Evolutionary conservation across 2,888 invertebrate species (phyloP).

Genomic region (Syrista parreyssii): DNA sequence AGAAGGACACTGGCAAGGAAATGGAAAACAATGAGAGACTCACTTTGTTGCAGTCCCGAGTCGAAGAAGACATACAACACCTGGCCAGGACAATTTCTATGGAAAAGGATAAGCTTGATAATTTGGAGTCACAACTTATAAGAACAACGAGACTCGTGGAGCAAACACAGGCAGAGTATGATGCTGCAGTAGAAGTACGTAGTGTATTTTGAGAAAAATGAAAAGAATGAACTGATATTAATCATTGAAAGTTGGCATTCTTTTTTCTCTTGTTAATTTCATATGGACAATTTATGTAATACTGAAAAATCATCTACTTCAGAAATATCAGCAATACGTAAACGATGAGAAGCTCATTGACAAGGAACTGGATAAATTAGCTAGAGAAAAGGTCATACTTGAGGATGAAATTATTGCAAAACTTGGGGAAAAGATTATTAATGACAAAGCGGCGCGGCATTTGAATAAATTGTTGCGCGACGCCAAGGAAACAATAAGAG

Average conservation of each 20-base stretch:
- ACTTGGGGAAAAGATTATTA: slow-evolving; percentile 76
- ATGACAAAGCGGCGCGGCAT: slow-evolving; percentile 74
- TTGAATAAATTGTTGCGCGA: slow-evolving; percentile 68
- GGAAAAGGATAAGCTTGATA: slow-evolving; percentile 69
- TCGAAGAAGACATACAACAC: slow-evolving; percentile 70
- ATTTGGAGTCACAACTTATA: slow-evolving; percentile 69
- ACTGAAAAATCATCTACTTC: slow-evolving; percentile 17
- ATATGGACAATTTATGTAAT: not conserved
- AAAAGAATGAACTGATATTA: not conserved
- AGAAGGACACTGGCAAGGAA: slow-evolving; percentile 75
- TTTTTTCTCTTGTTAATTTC: not conserved
- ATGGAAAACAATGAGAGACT: slow-evolving; percentile 76
- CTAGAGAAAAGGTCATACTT: slow-evolving; percentile 69
- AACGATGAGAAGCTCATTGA: slow-evolving; percentile 65
- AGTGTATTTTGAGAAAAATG: slow-evolving; percentile 37
- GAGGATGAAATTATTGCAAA: slow-evolving; percentile 75
- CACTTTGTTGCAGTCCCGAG: slow-evolving; percentile 71
- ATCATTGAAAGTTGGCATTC: slow-evolving; percentile 1
- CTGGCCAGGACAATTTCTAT: slow-evolving; percentile 61
- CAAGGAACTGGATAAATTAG: slow-evolving; percentile 69
- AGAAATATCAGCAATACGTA: slow-evolving; percentile 69
- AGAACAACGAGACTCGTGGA: slow-evolving; percentile 72
- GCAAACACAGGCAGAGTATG: slow-evolving; percentile 73
- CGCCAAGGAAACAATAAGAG: slow-evolving; percentile 65
- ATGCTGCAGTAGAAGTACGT: slow-evolving; percentile 65